These are phyloP conservation scores for Tridacna gigas DNA, from an alignment of 2,888 invertebrate genomes.

Conservation along the genomic window DNA sequence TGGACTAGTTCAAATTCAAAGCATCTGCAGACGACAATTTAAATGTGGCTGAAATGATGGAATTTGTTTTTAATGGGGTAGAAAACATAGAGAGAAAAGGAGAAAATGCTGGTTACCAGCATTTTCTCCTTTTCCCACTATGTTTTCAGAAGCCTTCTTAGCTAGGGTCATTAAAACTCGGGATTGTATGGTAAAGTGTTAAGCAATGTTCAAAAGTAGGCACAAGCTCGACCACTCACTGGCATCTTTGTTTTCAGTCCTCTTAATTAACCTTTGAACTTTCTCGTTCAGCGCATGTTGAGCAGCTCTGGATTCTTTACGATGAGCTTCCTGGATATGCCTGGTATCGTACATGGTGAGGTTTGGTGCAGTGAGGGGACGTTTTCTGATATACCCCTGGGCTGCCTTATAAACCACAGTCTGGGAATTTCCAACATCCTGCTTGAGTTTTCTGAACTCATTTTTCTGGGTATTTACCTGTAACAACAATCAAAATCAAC, in stretches of 20 bases:
- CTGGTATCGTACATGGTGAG: slow-evolving; percentile 66
- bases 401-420: slow-evolving; percentile 73
- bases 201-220: too few species aligned
- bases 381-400: slow-evolving; percentile 77
- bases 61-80: too few species aligned
- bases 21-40: too few species aligned
- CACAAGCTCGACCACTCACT: slow-evolving; percentile 13
- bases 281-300: slow-evolving; percentile 60
- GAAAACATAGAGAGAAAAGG: too few species aligned
- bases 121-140: too few species aligned
- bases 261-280: slow-evolving; percentile 48
- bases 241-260: slow-evolving; percentile 29
- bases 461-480: slow-evolving; percentile 76
- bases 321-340: slow-evolving; percentile 53
- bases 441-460: slow-evolving; percentile 72
- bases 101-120: too few species aligned
- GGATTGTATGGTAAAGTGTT: too few species aligned
- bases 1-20: too few species aligned
- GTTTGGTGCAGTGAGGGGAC: slow-evolving; percentile 80
- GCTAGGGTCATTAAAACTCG: too few species aligned
- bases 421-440: slow-evolving; percentile 75
- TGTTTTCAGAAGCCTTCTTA: too few species aligned
- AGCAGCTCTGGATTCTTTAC: slow-evolving; percentile 46
- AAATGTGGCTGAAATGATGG: too few species aligned
- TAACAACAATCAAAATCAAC: not conserved